A percentile compares a stretch with the other conserved stretches of the same genome.
Conservation (phyloP, 37 sponge, comb jelly and placozoan species). For the Oscarella lobularis region DNA sequence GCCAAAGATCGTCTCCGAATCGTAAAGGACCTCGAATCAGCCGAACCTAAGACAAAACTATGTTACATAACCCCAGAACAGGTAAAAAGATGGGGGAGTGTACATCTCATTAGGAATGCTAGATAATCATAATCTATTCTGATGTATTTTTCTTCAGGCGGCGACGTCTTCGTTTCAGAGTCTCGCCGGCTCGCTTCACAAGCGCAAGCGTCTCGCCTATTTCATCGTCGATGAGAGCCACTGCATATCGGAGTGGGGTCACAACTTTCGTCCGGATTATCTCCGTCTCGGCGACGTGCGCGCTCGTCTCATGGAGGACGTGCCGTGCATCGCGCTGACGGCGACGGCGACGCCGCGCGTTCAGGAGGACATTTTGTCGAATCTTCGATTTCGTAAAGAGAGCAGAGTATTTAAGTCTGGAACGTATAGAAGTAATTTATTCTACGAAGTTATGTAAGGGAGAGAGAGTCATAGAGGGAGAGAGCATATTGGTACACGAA, state of each 20-base stretch:
- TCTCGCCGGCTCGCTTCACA: conserved; percentile 25
- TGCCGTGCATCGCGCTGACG: conserved; percentile 87
- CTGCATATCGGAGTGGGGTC: conserved; percentile 99
- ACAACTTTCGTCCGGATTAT: conserved; percentile 98
- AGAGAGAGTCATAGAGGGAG: neutral
- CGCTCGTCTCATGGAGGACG: conserved; percentile 10
- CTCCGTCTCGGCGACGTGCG: conserved; percentile 79
- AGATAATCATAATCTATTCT: no score
- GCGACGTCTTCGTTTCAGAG: conserved; percentile 53
- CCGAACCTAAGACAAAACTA: conserved; percentile 44
- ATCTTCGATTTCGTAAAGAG: conserved; percentile 28
- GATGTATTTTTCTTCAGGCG: no score
- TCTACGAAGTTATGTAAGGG: conserved; percentile 49
- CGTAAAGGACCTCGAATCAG: conserved; percentile 30
- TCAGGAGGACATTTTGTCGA: conserved; percentile 48
- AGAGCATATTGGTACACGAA: no score
- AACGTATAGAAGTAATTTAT: conserved; percentile 67
- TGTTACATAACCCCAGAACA: conserved; percentile 96
- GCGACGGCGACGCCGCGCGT: conserved; percentile 88
- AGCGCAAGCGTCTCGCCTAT: conserved; percentile 25
- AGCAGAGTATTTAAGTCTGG: conserved; percentile 31
- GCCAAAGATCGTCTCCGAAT: conserved; percentile 41
- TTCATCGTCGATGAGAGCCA: conserved; percentile 94
- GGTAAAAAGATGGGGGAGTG: no score
- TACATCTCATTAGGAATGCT: no score